Conservation (phyloP, 2,113 vertebrate species). For the Saimiri boliviensis region DNA sequence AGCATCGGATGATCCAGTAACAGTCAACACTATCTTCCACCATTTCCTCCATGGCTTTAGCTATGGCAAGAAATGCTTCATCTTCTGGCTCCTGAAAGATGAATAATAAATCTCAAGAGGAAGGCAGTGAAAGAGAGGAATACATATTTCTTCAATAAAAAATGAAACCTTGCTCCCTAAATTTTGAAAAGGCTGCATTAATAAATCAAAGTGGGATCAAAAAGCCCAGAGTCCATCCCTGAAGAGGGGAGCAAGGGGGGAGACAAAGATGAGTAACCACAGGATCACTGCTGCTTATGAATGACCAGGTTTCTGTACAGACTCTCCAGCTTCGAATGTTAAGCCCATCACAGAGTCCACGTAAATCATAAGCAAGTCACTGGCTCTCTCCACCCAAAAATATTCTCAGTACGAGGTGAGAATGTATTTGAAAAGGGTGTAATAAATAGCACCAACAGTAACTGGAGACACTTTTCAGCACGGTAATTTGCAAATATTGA, state of each 20-base stretch:
- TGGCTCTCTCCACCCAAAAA: not conserved
- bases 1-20: constrained; percentile 95
- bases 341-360: not conserved
- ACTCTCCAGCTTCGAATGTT: not conserved
- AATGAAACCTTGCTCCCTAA: not conserved
- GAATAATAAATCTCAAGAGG: constrained; percentile 29
- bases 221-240: not conserved
- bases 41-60: constrained; percentile 95
- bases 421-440: not conserved
- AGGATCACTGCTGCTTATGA: not conserved
- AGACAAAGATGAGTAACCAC: not conserved
- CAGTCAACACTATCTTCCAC: constrained; percentile 93
- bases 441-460: not conserved
- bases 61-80: constrained; percentile 93
- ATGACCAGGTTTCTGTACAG: not conserved
- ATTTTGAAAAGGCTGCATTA: not conserved
- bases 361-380: not conserved
- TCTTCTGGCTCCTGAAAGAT: constrained; percentile 90
- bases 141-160: not conserved
- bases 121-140: not conserved
- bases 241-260: not conserved
- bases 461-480: not conserved
- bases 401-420: not conserved
- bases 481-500: not conserved
- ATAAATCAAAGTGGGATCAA: not conserved